Evolutionary conservation across 2,797 vertebrate genomes (phyloP).

Genomic region (Cygnus olor): DNA sequence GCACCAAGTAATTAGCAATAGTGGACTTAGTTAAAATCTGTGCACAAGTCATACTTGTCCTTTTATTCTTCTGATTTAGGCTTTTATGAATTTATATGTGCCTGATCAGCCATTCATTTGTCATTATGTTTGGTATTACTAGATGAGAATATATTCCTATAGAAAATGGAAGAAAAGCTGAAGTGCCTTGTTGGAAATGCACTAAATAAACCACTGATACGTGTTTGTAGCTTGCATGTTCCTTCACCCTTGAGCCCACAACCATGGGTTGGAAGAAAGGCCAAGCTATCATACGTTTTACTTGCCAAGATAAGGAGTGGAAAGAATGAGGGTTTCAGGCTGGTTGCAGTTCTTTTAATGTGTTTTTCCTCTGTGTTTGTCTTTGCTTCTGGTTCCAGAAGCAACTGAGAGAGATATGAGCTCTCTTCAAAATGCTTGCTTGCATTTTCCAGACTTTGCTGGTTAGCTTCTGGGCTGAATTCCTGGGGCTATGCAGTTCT

Average conservation of each 20-base stretch:
- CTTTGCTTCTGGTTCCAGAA: conserved; percentile 11
- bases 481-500: background rate
- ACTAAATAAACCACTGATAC: background rate
- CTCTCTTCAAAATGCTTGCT: background rate
- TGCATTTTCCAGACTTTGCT: background rate
- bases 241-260: background rate
- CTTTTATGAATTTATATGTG: background rate
- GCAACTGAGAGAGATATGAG: background rate
- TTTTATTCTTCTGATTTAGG: background rate
- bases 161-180: background rate
- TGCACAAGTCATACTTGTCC: rapidly evolving
- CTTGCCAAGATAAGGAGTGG: background rate
- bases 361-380: background rate
- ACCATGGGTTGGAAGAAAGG: background rate
- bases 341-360: background rate
- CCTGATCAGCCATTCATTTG: background rate
- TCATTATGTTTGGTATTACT: background rate
- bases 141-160: background rate
- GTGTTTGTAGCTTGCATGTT: background rate
- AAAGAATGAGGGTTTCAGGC: background rate
- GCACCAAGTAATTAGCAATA: background rate
- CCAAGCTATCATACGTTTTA: background rate
- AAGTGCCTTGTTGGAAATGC: background rate
- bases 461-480: background rate
- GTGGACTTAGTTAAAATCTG: background rate